phyloP scores from a whole-genome alignment of 2,113 vertebrate genomes.

The Petrocephalus zakoni region DNA sequence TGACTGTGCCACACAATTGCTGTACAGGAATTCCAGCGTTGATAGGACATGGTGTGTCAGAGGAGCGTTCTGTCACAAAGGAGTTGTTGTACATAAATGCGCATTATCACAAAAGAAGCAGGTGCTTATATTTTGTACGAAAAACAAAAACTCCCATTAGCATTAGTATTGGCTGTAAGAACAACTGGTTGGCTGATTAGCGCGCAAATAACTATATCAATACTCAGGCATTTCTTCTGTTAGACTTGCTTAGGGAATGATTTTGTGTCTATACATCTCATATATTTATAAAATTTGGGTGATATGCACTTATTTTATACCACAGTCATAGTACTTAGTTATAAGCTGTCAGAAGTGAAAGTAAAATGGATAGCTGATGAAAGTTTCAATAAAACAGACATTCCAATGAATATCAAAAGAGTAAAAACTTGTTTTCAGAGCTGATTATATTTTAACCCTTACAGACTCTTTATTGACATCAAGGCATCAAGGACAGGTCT shows the following conservation, averaged over 20 bases:
- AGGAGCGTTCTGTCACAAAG: neutral
- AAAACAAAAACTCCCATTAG: neutral
- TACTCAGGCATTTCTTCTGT: neutral
- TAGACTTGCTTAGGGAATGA: neutral
- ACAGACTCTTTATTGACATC: neutral
- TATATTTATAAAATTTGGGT: neutral
- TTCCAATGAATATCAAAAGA: neutral
- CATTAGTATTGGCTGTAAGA: neutral
- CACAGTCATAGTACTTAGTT: neutral
- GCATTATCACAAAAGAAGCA: slow-evolving; percentile 21
- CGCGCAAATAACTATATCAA: neutral
- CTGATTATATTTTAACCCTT: neutral
- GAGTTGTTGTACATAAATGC: neutral
- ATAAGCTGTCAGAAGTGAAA: neutral
- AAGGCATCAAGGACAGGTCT: neutral
- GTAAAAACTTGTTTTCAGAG: neutral
- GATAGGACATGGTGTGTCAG: neutral
- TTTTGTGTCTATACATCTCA: neutral
- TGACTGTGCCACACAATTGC: neutral
- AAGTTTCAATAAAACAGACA: neutral
- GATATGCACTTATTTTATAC: neutral
- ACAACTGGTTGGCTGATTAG: neutral
- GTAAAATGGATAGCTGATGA: neutral
- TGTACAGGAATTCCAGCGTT: neutral
- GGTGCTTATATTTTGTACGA: slow-evolving; percentile 4